Evolutionary conservation across 2,888 invertebrate species (phyloP).

Genomic region (Aplocera efformata): DNA sequence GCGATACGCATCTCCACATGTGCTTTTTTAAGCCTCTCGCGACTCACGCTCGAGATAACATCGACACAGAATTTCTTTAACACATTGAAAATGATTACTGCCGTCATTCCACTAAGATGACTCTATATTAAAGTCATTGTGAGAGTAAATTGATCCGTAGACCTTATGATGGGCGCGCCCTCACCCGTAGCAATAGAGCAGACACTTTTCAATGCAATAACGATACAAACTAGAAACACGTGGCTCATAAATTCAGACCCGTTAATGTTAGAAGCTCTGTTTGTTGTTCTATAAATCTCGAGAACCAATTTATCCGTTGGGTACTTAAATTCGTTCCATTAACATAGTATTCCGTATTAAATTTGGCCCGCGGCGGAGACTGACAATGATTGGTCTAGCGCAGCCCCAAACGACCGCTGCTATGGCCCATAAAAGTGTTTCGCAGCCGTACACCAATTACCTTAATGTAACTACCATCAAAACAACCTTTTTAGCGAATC

Average conservation of each 20-base stretch:
- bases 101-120: conserved; percentile 55
- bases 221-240: conserved; percentile 21
- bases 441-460: conserved; percentile 73
- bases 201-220: conserved; percentile 10
- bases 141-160: conserved; percentile 71
- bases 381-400: conserved; percentile 67
- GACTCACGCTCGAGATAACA: conserved; percentile 72
- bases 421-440: conserved; percentile 72
- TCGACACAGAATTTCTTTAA: conserved; percentile 73
- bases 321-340: conserved; percentile 67
- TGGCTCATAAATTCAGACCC: conserved; percentile 39
- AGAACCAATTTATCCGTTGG: conserved; percentile 58
- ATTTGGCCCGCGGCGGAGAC: conserved; percentile 59
- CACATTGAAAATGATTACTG: conserved; percentile 67
- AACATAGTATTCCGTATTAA: conserved; percentile 63
- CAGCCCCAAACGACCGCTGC: conserved; percentile 63
- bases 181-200: conserved; percentile 34
- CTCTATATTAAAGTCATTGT: conserved; percentile 74
- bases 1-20: conserved; percentile 79
- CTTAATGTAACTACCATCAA: conserved; percentile 74
- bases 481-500: conserved; percentile 70
- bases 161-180: conserved; percentile 51
- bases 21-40: conserved; percentile 75
- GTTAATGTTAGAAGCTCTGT: conserved; percentile 47
- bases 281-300: conserved; percentile 63